These are phyloP conservation scores for Hyposoter dolosus DNA, from an alignment of 2,888 invertebrate genomes.

Conservation along the genomic window DNA sequence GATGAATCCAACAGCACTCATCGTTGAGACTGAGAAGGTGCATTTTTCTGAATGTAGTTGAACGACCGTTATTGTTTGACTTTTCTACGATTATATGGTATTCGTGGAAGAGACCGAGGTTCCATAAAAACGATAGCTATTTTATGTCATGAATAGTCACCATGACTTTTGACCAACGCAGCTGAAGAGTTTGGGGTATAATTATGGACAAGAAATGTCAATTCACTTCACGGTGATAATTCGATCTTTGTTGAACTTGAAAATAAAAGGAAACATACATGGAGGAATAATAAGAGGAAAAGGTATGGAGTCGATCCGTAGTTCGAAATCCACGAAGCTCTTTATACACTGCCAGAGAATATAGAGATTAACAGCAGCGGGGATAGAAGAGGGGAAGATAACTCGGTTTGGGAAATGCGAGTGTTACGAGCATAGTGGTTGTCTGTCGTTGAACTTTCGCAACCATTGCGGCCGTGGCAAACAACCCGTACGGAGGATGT, in stretches of 20 bases:
- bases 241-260: background rate
- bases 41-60: background rate
- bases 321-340: background rate
- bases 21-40: background rate
- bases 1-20: background rate
- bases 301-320: slow-evolving; percentile 8
- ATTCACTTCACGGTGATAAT: background rate
- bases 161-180: background rate
- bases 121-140: background rate
- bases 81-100: background rate
- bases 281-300: background rate
- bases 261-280: background rate
- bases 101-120: background rate
- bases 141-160: background rate
- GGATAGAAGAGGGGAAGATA: slow-evolving; percentile 59
- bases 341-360: slow-evolving; percentile 2
- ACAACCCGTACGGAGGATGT: slow-evolving; percentile 56
- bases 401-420: slow-evolving; percentile 51
- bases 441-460: slow-evolving; percentile 59
- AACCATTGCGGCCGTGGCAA: slow-evolving; percentile 35
- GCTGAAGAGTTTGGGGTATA: background rate
- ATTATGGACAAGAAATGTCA: background rate
- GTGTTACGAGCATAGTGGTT: slow-evolving; percentile 47
- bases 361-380: slow-evolving; percentile 53
- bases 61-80: no score